Base-by-base conservation (phyloP, 2,888 invertebrate genomes). In the Nesidiocoris tenuis region DNA sequence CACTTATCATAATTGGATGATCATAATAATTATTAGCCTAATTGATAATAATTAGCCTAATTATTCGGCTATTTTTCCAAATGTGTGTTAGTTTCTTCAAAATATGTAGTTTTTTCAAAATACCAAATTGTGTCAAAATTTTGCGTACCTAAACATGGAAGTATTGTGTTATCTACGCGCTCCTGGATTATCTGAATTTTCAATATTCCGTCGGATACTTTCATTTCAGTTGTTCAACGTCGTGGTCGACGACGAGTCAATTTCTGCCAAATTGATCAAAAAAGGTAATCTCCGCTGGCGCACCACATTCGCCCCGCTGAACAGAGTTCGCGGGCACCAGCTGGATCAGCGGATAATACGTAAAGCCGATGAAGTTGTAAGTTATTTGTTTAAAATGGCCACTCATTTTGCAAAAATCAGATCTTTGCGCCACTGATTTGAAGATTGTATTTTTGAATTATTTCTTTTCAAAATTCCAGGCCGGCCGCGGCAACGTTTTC, bases 291-390 rank as follows among this genome's bases (percentile, higher is more conserved):
- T 98, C 77, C 90, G 90, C 82, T 85, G 88, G 18, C 88, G 96
- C 76, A 91, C 91, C 72, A 97, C 96, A 74, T 89, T 97, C 82
- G 92, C 97, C 77, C 97, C 97, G 21, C 87, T 98, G 79, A 96
- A 95, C 86, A 94, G 94, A 86, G 94, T 98, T 12, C 76, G 76
- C 56, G 80, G 80, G 7, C 83, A 86, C 78, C 82, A 86, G 76
- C 89, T 97, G 79, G 88, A 90, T 80, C 80, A 82, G 0, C 82
- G 84, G 24, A 87, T 86, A 0, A 84, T 95, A 9, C 84, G 86
- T 39, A 83, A 86, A 23, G 96, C 96, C 1, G 88, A 94, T 83
- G 84, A 86, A 22, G 21, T 74, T 1, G 71, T 76, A 56, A 65
- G 59, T n/a, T 55, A 9, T 64, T 0, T 5, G 0, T 55, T 18